Evolutionary conservation across 2,113 vertebrate species (phyloP).

Genomic region (Xiphophorus couchianus): DNA sequence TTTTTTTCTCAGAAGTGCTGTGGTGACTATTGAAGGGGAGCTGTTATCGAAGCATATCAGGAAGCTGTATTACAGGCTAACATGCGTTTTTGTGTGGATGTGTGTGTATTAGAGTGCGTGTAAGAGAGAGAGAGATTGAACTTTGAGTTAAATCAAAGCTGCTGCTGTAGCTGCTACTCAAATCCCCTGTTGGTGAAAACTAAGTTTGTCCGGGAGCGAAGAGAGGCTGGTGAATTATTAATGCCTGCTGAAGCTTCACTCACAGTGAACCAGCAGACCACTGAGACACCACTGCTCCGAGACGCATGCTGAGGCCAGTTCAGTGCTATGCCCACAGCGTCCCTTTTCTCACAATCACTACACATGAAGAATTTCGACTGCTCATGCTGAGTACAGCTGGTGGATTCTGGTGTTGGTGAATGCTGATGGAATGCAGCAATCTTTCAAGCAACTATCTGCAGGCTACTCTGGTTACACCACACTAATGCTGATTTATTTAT

Average conservation of each 20-base stretch:
- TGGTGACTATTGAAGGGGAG: slow-evolving; percentile 20
- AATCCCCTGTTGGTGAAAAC: slow-evolving; percentile 66
- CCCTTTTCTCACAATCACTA: slow-evolving; percentile 41
- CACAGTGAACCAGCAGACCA: slow-evolving; percentile 60
- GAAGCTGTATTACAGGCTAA: slow-evolving; percentile 5
- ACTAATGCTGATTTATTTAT: slow-evolving; percentile 10
- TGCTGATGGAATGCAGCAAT: slow-evolving; percentile 38
- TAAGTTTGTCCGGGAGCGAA: slow-evolving; percentile 73
- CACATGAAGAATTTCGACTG: slow-evolving; percentile 61
- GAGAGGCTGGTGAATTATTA: slow-evolving; percentile 75
- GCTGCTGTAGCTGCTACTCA: slow-evolving; percentile 48
- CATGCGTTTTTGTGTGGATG: background rate
- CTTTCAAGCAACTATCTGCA: slow-evolving; percentile 44
- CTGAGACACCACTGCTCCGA: slow-evolving; percentile 44
- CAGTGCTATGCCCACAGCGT: slow-evolving; percentile 52
- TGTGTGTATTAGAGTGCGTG: background rate
- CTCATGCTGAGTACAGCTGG: slow-evolving; percentile 62
- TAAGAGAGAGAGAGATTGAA: slow-evolving; percentile 32
- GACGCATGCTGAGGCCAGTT: slow-evolving; percentile 41
- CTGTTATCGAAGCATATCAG: slow-evolving; percentile 24
- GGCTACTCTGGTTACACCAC: slow-evolving; percentile 30
- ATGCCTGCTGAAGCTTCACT: slow-evolving; percentile 67
- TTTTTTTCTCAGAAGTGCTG: slow-evolving; percentile 7
- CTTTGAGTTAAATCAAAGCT: slow-evolving; percentile 70
- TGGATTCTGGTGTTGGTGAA: slow-evolving; percentile 56